phyloP scores from a whole-genome alignment of 2,888 invertebrate species.

The Nomada hirtipes region DNA sequence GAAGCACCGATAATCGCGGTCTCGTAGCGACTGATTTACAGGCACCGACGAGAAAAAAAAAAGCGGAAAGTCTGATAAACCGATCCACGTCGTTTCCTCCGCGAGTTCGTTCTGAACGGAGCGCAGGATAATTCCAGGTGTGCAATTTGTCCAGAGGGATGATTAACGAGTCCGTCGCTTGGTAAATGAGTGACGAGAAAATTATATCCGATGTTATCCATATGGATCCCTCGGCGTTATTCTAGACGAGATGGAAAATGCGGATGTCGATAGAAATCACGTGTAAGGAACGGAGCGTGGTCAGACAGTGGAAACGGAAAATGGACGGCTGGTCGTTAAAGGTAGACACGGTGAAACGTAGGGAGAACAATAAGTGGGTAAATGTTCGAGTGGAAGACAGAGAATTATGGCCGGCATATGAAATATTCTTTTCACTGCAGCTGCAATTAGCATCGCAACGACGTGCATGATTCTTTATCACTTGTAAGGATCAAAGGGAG shows the following conservation, averaged over 20 bases:
- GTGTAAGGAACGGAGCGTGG: slow-evolving; percentile 27
- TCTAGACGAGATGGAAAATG: slow-evolving; percentile 44
- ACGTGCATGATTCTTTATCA: too few relatives aligned
- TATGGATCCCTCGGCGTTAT: slow-evolving; percentile 40
- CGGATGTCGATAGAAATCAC: slow-evolving; percentile 54
- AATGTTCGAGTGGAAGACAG: background rate
- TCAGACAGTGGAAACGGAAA: slow-evolving; percentile 23
- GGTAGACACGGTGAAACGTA: background rate
- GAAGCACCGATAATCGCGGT: slow-evolving; percentile 21
- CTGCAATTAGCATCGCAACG: background rate
- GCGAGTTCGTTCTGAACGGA: slow-evolving; percentile 1
- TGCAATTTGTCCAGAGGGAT: slow-evolving; percentile 55
- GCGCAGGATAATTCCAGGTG: slow-evolving; percentile 44
- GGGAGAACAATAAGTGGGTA: background rate
- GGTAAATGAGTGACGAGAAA: slow-evolving; percentile 36
- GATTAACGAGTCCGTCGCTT: slow-evolving; percentile 55
- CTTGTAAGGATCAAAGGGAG: too few relatives aligned
- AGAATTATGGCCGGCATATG: background rate
- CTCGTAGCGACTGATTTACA: slow-evolving; percentile 32
- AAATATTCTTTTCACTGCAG: background rate
- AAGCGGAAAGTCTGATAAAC: slow-evolving; percentile 31
- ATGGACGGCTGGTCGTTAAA: slow-evolving; percentile 15
- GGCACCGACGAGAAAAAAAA: background rate
- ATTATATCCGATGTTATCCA: slow-evolving; percentile 49
- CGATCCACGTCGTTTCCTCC: slow-evolving; percentile 20